phyloP scores from a whole-genome alignment of 2,888 invertebrate species.

The Drosophila limbata region DNA sequence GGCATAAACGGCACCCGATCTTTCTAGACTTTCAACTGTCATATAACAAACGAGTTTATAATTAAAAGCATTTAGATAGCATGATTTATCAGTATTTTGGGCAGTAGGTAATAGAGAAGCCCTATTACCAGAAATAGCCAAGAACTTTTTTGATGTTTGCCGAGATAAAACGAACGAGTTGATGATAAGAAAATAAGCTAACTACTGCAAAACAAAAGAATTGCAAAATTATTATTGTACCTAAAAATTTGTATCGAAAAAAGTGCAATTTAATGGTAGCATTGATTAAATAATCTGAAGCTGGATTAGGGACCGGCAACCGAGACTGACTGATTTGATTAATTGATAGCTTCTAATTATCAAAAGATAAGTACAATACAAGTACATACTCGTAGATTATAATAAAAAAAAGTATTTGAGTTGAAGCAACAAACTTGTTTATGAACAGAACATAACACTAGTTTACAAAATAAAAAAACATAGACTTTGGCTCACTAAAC shows the following conservation, averaged over 20 bases:
- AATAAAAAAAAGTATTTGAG: not conserved
- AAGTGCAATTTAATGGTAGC: not conserved
- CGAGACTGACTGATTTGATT: not conserved
- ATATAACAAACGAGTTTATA: not conserved
- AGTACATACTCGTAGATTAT: not conserved
- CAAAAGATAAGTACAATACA: not conserved
- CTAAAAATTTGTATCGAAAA: not conserved
- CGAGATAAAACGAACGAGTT: not conserved
- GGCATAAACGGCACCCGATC: not conserved
- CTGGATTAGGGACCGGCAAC: not conserved
- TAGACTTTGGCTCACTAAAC: no score
- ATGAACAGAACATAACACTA: conserved; percentile 1
- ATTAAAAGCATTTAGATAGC: not conserved
- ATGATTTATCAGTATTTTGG: conserved; percentile 1
- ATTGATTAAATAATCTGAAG: not conserved
- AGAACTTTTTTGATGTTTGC: not conserved
- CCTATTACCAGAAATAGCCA: not conserved
- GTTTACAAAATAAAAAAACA: no score
- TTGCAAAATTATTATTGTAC: not conserved
- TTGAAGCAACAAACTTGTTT: not conserved
- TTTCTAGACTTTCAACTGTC: not conserved
- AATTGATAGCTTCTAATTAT: conserved; percentile 1
- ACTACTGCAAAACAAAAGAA: not conserved
- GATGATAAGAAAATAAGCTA: not conserved
- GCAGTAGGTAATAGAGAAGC: conserved; percentile 4